Evolutionary conservation across 2,113 vertebrate genomes (phyloP), one percentile per base, ranked within the genome.

Genomic region (Zosterops borbonicus): DNA sequence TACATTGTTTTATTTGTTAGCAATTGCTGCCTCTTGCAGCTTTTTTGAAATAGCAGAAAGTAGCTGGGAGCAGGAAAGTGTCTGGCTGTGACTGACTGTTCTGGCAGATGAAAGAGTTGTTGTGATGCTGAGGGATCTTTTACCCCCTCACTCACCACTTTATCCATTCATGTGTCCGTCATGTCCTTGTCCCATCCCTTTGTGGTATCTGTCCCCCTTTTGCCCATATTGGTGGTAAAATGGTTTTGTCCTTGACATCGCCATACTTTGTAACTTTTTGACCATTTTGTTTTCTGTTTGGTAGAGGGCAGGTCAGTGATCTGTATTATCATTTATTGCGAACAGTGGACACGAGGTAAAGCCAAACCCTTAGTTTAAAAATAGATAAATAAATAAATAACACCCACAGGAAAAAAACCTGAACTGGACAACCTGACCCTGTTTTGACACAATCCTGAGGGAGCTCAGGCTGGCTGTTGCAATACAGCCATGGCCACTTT

Each of bases 401-500:
- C 11, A 64, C 9, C 4, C 4, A 11, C 23, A 47, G 11, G 2
- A 37, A 62, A 75, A 39, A 41, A 1, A 1, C 2, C 21, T 52
- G 17, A 83, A 50, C 11, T 60, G 68, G 44, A 64, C 58, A 88
- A 44, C 27, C 37, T 80, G 91, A 81, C 79, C 20, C 8, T 62
- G 2, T 80, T 94, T 49, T 80, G 58, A 76, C 31, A 73, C 49
- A 90, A 77, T 62, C 24, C 46, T 12, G 28, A 44, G 63, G n/a
- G 23, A 49, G 23, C 50, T 81, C 47, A 58, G 50, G 12, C 19
- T 63, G 49, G 28, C 42, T 63, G 27, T 62, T 86, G 17, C 5
- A 62, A 2, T 12, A 74, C 55, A 84, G n/a, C 50, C 56, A 41
- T 1, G 8, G 35, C n/a, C 0, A 0, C n/a, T 80, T 50, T 19